Percentiles rank a stretch among this genome's conserved stretches.
These are phyloP conservation scores for Cybosia mesomella DNA, from an alignment of 2,888 invertebrate genomes.

Conservation along the genomic window DNA sequence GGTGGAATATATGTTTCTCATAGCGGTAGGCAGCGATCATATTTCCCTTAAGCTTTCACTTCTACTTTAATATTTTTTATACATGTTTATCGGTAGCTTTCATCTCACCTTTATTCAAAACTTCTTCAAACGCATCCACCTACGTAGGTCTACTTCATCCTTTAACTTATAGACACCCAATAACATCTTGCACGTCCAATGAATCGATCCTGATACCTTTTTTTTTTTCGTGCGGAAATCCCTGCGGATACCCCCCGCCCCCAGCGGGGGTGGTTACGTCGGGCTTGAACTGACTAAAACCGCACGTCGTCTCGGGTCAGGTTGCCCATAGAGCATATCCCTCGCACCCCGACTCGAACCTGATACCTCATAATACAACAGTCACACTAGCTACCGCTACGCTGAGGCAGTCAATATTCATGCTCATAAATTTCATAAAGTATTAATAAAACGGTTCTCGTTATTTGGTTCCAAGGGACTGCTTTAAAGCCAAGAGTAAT, in stretches of 20 bases:
- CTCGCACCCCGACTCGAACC: too few species aligned
- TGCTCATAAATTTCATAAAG: not conserved
- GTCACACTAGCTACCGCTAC: not conserved
- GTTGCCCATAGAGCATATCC: too few species aligned
- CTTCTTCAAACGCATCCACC: too few species aligned
- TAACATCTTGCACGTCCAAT: not conserved
- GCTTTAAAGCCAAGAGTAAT: constrained; percentile 28
- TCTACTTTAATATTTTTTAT: not conserved
- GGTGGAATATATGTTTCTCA: too few species aligned
- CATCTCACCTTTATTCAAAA: not conserved
- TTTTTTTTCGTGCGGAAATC: too few species aligned
- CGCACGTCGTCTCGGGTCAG: too few species aligned
- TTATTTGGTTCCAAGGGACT: not conserved
- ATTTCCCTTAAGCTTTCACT: not conserved
- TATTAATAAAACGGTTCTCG: not conserved
- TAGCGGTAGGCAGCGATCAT: not conserved
- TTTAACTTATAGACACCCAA: not conserved
- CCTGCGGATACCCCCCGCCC: too few species aligned
- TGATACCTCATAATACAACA: not conserved
- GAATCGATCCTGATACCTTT: not conserved
- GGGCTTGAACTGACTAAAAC: too few species aligned
- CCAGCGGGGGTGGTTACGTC: too few species aligned
- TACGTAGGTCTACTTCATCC: too few species aligned
- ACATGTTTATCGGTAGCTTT: not conserved
- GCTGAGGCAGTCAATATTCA: not conserved